Percentiles rank a stretch among this genome's conserved stretches.
Conservation (phyloP, 2,888 invertebrate genomes). For the Aleiodes alternator region DNA sequence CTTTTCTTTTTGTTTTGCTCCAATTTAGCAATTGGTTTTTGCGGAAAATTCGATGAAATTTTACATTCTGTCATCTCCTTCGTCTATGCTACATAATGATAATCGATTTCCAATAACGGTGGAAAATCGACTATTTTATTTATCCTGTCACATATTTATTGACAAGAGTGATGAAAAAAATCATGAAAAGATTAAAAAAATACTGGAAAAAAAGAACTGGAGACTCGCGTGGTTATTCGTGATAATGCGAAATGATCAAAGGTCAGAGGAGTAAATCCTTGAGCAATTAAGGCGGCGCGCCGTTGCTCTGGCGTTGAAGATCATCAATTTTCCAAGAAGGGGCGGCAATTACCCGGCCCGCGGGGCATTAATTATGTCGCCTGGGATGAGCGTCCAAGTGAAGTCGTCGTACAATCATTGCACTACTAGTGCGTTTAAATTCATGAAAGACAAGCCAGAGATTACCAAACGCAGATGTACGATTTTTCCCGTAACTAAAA, state of each 20-base stretch:
- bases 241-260: constrained; percentile 51
- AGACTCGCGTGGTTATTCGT: constrained; percentile 11
- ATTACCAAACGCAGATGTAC: constrained; percentile 20
- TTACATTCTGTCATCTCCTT: too few species aligned
- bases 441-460: constrained; percentile 3
- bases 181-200: constrained; percentile 18
- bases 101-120: too few species aligned
- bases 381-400: constrained; percentile 50
- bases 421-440: constrained; percentile 17
- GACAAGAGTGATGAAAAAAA: neutral
- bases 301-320: constrained; percentile 54
- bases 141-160: too few species aligned
- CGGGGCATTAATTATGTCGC: constrained; percentile 60
- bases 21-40: too few species aligned
- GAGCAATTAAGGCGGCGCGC: constrained; percentile 52
- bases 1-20: too few species aligned
- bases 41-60: too few species aligned
- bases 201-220: neutral
- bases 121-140: too few species aligned
- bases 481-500: neutral
- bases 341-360: constrained; percentile 56
- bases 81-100: too few species aligned
- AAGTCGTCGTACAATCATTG: constrained; percentile 48
- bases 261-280: constrained; percentile 57
- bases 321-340: constrained; percentile 57